Conservation (phyloP, 2,888 invertebrate genomes). For the Taenaris catops region DNA sequence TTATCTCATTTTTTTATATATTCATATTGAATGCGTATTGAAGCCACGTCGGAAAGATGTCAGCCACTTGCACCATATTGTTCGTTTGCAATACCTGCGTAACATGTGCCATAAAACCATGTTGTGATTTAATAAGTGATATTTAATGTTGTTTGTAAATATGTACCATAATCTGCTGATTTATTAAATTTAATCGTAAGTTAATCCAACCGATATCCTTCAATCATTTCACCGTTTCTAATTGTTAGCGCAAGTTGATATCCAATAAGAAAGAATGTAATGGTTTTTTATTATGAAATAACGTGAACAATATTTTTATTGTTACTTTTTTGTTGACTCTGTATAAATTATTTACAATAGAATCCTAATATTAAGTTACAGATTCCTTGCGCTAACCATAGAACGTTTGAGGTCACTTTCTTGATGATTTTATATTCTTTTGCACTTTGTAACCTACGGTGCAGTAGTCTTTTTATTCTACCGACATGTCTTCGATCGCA, state of each 20-base stretch:
- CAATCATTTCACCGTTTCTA: constrained; percentile 43
- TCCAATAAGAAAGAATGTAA: constrained; percentile 24
- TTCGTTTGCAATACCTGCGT: constrained; percentile 55
- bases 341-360: constrained; percentile 10
- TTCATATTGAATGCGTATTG: constrained; percentile 39
- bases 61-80: constrained; percentile 26
- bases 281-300: constrained; percentile 20
- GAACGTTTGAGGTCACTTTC: constrained; percentile 25
- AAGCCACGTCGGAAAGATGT: constrained; percentile 54
- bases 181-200: constrained; percentile 59
- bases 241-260: constrained; percentile 37
- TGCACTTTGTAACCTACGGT: constrained; percentile 34
- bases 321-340: constrained; percentile 23
- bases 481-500: constrained; percentile 67
- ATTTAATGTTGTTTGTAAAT: constrained; percentile 78
- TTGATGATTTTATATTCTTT: constrained; percentile 31
- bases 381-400: constrained; percentile 32
- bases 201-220: constrained; percentile 44
- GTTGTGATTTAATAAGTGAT: constrained; percentile 79
- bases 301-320: constrained; percentile 25
- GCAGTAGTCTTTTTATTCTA: constrained; percentile 29
- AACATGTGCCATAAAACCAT: constrained; percentile 76
- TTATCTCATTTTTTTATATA: constrained; percentile 31
- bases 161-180: constrained; percentile 71
- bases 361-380: constrained; percentile 2